Percentiles rank a stretch among this genome's conserved stretches.
These are phyloP conservation scores for Pomphorhynchus laevis DNA, from an alignment of 1,140 invertebrate species.

Conservation along the genomic window DNA sequence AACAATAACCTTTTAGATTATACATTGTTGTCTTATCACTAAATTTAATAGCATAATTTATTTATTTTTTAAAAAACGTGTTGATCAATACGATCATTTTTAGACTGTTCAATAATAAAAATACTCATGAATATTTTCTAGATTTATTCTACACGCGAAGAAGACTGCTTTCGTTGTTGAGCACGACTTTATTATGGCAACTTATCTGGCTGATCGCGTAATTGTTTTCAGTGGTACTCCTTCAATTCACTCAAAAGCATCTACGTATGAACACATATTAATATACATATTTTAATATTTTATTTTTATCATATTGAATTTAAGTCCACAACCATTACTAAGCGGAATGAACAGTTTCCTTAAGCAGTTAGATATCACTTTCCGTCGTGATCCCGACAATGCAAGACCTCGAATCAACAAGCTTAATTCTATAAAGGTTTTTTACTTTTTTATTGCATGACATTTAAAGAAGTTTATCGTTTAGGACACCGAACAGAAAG, in stretches of 20 bases:
- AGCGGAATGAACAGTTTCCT: conserved; percentile 94
- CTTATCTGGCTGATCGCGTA: conserved; percentile 83
- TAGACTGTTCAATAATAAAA: conserved; percentile 12
- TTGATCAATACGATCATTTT: conserved; percentile 9
- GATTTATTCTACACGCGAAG: conserved; percentile 90
- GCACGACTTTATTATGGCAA: conserved; percentile 99
- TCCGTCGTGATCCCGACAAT: conserved; percentile 87
- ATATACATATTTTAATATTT: background rate
- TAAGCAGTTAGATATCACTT: conserved; percentile 76
- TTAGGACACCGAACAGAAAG: no score
- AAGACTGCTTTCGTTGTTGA: conserved; percentile 97
- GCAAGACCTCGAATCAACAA: conserved; percentile 94
- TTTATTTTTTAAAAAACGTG: conserved; percentile 1
- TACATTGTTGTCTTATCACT: conserved; percentile 1
- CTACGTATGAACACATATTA: conserved; percentile 24
- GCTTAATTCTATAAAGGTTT: conserved; percentile 64
- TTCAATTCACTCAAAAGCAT: conserved; percentile 46
- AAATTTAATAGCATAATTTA: conserved; percentile 2
- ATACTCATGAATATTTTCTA: conserved; percentile 18
- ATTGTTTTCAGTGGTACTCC: conserved; percentile 86
- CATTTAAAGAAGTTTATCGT: no score
- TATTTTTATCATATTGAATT: conserved; percentile 7
- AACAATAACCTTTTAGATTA: no score
- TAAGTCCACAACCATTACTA: conserved; percentile 47
- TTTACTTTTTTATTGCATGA: no score